phyloP scores from a whole-genome alignment of 1,140 invertebrate genomes.

The Zaprionus camerounensis region DNA sequence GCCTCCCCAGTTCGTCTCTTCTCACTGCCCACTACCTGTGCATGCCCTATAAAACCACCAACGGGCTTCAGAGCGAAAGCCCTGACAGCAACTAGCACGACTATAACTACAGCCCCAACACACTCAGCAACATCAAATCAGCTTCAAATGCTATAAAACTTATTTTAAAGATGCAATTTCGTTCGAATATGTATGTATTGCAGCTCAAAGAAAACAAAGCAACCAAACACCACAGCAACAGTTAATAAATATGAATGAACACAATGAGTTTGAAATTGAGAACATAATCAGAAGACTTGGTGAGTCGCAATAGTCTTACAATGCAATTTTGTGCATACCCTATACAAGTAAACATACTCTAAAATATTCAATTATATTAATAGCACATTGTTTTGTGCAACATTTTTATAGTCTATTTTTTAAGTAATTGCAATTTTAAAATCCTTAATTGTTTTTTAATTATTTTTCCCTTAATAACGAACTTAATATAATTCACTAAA shows the following conservation, averaged over 20 bases:
- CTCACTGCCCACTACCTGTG: background rate
- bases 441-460: no score
- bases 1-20: conserved; percentile 6
- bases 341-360: background rate
- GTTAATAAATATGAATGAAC: background rate
- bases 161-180: no score
- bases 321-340: no score
- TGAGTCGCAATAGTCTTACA: background rate
- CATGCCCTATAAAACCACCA: conserved; percentile 16
- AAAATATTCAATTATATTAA: no score
- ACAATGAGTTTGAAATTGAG: conserved; percentile 8
- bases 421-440: no score
- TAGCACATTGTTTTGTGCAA: background rate
- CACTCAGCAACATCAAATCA: background rate
- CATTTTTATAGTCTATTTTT: no score
- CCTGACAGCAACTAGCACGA: background rate
- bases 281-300: background rate
- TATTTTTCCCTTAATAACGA: no score
- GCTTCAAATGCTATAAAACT: background rate
- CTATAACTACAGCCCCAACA: background rate
- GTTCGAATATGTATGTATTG: no score
- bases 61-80: conserved; percentile 23
- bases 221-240: background rate
- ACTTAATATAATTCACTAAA: no score
- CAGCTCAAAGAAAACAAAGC: background rate